phyloP scores from a whole-genome alignment of 2,888 invertebrate species.

The Pachymerium ferrugineum region DNA sequence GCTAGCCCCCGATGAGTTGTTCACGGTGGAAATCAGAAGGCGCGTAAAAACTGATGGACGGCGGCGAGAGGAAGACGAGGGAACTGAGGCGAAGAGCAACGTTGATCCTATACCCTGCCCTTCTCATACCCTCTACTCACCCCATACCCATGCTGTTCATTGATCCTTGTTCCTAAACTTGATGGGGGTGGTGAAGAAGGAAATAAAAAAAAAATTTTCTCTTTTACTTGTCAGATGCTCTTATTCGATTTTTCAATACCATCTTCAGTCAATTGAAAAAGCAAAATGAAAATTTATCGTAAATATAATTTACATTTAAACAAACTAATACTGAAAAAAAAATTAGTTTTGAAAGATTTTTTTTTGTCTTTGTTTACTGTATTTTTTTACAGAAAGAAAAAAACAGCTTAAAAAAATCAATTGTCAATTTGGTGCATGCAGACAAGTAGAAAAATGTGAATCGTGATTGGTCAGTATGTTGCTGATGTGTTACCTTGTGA shows the following conservation, averaged over 20 bases:
- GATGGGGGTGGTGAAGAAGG: no score
- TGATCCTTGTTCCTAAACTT: neutral
- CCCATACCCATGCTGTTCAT: neutral
- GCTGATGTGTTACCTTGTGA: conserved; percentile 25
- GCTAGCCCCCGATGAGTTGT: conserved; percentile 30
- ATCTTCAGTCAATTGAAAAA: neutral
- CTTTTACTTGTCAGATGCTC: neutral
- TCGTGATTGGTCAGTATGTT: conserved; percentile 22
- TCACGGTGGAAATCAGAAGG: conserved; percentile 29
- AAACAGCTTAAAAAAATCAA: conserved; percentile 5
- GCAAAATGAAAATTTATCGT: neutral
- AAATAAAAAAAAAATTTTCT: neutral
- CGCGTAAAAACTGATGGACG: conserved; percentile 28
- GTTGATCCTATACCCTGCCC: neutral
- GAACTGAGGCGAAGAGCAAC: conserved; percentile 22
- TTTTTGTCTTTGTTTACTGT: neutral
- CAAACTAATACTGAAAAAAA: neutral
- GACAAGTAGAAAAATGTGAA: conserved; percentile 19
- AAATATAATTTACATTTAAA: neutral
- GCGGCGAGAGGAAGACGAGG: conserved; percentile 21
- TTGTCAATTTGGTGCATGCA: conserved; percentile 25
- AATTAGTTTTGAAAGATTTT: neutral
- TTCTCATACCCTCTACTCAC: neutral
- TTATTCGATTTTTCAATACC: neutral
- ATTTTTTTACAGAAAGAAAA: neutral